Base-by-base conservation (phyloP, 2,113 vertebrate genomes). In the Malurus alboscapulatus region DNA sequence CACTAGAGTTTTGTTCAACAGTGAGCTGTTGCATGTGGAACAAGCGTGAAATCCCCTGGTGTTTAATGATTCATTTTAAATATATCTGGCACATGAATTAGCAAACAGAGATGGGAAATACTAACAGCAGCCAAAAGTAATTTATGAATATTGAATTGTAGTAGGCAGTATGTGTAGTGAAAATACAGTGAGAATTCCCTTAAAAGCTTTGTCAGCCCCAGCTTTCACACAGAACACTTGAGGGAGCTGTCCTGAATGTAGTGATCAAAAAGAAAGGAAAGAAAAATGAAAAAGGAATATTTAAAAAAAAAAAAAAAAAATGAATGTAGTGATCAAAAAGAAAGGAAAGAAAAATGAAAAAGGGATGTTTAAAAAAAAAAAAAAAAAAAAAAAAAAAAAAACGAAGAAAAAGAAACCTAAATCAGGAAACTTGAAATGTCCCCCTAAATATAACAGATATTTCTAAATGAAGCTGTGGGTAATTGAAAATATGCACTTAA, bases 101-200 rank as follows among this genome's bases (percentile, higher is more conserved):
- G 74, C 90, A 92, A 91, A 79, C 84, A 91, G 90, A 94, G 62
- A 67, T 85, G 82, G 72, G 88, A 92, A 95, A 95, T 87, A 80
- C 66, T 89, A 94, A 87, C 61, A 88, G 91, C 78, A 85, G 76
- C 75, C 87, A 83, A 81, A 95, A 85, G 55, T 90, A 90, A 95
- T 94, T 93, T 88, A 92, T 84, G 68, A 95, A 85, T 91, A 91
- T 71, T 92, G 88, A 93, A 86, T 84, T 81, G 57, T n/a, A 42
- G 50, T 42, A n/a, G 74, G 59, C 44, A 74, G 40, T 59, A 67
- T 83, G 58, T 71, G 63, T 88, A 85, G 59, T 30, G 30, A 90
- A 94, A 96, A 94, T 61, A 74, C 30, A 74, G 63, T 10, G 22
- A 73, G 63, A 80, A 40, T 53, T 90, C 63, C 59, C n/a, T 91